Evolutionary conservation across 2,113 vertebrate species (phyloP).

Genomic region (Todiramphus saurophagus): DNA sequence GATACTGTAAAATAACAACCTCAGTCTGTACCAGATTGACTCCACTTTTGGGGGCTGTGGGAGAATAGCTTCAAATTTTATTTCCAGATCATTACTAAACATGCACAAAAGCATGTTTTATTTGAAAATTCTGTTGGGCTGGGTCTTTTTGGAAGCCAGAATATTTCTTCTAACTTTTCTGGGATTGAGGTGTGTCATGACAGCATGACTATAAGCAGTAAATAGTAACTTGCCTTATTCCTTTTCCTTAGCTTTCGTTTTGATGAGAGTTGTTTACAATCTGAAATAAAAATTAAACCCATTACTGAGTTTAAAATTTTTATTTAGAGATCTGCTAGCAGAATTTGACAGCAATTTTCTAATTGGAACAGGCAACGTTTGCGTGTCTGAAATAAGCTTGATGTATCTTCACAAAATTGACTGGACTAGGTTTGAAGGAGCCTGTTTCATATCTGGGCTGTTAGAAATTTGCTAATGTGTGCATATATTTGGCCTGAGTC

Average conservation of each 20-base stretch:
- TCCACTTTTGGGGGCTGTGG: accelerated
- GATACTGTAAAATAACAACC: neutral
- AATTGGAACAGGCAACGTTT: neutral
- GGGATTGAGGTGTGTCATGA: neutral
- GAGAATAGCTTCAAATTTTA: neutral
- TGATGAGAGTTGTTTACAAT: neutral
- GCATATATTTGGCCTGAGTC: neutral
- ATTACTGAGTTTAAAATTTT: neutral
- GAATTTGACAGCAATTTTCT: neutral
- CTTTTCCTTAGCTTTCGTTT: neutral
- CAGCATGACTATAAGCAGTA: neutral
- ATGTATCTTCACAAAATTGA: neutral
- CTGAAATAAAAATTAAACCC: neutral
- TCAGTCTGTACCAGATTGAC: neutral
- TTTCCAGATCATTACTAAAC: neutral
- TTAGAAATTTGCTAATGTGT: neutral
- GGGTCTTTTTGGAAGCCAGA: neutral
- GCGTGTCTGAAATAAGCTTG: neutral
- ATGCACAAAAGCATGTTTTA: neutral
- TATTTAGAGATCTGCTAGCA: neutral
- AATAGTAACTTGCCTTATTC: neutral
- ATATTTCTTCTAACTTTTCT: neutral
- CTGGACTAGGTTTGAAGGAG: neutral
- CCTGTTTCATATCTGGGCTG: neutral
- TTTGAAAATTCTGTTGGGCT: constrained; percentile 12